Percentiles rank a stretch among this genome's conserved stretches.
Evolutionary conservation across 1,140 invertebrate species (phyloP).

Genomic region (Heliconius congener): DNA sequence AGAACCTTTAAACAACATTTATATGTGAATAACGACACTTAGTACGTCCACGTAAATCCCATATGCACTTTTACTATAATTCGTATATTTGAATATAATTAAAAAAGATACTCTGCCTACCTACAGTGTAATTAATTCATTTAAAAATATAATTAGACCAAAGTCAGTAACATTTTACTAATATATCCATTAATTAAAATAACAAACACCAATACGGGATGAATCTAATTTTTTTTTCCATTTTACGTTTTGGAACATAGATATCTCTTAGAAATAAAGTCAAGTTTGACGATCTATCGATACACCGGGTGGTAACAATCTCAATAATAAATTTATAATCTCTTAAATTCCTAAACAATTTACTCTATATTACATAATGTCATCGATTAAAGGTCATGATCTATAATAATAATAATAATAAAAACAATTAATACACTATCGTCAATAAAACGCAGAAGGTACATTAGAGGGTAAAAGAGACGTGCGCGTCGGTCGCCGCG

Average conservation of each 20-base stretch:
- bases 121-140: slow-evolving; percentile 65
- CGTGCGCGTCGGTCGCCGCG: slow-evolving; percentile 1
- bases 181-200: slow-evolving; percentile 67
- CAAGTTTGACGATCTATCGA: slow-evolving; percentile 57
- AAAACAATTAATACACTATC: slow-evolving; percentile 44
- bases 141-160: slow-evolving; percentile 66
- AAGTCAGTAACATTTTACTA: slow-evolving; percentile 69
- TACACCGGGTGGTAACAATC: slow-evolving; percentile 79
- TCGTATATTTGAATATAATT: slow-evolving; percentile 66
- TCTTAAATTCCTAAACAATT: slow-evolving; percentile 77
- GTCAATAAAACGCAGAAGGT: slow-evolving; percentile 53
- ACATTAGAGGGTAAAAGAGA: slow-evolving; percentile 39
- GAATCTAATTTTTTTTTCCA: slow-evolving; percentile 46
- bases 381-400: slow-evolving; percentile 73
- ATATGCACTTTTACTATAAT: slow-evolving; percentile 65
- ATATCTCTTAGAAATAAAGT: slow-evolving; percentile 55
- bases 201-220: slow-evolving; percentile 67
- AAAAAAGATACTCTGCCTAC: slow-evolving; percentile 67
- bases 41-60: slow-evolving; percentile 69
- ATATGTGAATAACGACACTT: slow-evolving; percentile 66
- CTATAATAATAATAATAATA: slow-evolving; percentile 65
- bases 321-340: slow-evolving; percentile 74
- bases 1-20: slow-evolving; percentile 65
- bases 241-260: slow-evolving; percentile 59
- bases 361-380: slow-evolving; percentile 75